Base-by-base conservation (phyloP, 2,113 vertebrate species). In the Cottus gobio region DNA sequence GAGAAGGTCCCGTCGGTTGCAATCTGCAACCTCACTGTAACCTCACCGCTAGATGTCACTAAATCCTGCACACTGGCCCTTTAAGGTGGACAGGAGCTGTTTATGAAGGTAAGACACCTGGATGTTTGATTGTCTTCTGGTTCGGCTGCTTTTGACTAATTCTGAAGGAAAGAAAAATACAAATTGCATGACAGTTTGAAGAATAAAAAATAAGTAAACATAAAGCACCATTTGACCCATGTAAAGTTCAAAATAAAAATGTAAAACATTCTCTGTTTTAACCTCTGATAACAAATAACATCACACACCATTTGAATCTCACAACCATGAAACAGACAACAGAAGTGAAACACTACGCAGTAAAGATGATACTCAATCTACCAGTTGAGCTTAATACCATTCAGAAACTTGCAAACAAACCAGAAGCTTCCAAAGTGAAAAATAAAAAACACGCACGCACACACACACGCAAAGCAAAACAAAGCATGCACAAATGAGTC, bases 241-340 rank as follows among this genome's bases (percentile, higher is more conserved):
- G 18, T 54, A n/a, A 54, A 24, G n/a, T 3, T 26, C 3, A 56
- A 56, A 56, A 12, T 2, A 4, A 56, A 66, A 52, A 9, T 20
- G 3, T 56, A 66, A 20, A 9, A 54, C 7, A 18, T 18, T 9
- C 46, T 1, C 22, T 34, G 13, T 72, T 62, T 68, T 56, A 26
- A 26, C 44, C 54, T 68, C 39, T 56, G 8, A 52, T 60, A 44
- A 26, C 75, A 46, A 69, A n/a, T 48, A 61, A 65, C 63, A 54
- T 63, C 63, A 63, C 1, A 18, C 66, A 42, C 54, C 67, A 72
- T 79, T 79, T 82, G 28, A 67, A 52, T 36, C 37, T 58, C 56
- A 58, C 57, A 20, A 46, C 42, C 16, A 61, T 6, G 0, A 39
- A 42, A 66, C 48, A 65, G 28, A 57, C 28, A 3, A 73, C 69